phyloP scores from a whole-genome alignment of 2,888 invertebrate genomes.

The Parnassius smintheus region DNA sequence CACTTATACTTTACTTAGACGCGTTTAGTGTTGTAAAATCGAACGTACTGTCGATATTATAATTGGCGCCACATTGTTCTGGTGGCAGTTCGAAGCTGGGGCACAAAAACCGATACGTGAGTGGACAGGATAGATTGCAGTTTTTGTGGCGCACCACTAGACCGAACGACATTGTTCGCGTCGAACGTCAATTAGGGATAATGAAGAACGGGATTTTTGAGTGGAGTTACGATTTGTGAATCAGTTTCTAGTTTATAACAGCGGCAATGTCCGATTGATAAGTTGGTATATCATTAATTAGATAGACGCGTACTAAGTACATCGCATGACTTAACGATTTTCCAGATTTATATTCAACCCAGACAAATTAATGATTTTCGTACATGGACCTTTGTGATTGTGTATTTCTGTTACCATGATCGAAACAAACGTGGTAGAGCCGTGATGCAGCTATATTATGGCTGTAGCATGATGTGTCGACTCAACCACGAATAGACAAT shows the following conservation, averaged over 20 bases:
- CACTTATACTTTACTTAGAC: constrained; percentile 28
- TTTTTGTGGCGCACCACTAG: constrained; percentile 67
- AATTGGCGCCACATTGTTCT: constrained; percentile 57
- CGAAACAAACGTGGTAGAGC: too few species aligned
- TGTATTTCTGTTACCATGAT: too few species aligned
- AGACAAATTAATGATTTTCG: too few species aligned
- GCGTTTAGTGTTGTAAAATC: constrained; percentile 37
- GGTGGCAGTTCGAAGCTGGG: constrained; percentile 55
- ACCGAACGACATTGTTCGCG: constrained; percentile 63
- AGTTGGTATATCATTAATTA: too few species aligned
- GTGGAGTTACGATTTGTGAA: constrained; percentile 9
- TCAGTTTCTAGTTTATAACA: constrained; percentile 6
- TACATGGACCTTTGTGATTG: too few species aligned
- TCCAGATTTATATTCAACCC: too few species aligned
- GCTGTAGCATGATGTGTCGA: too few species aligned
- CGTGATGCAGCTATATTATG: too few species aligned
- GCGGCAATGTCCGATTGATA: background rate
- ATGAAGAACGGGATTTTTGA: constrained; percentile 66
- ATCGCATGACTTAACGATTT: too few species aligned
- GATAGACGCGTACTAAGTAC: too few species aligned
- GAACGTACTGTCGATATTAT: constrained; percentile 64
- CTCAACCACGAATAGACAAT: too few species aligned
- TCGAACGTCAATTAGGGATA: constrained; percentile 74
- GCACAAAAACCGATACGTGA: constrained; percentile 67
- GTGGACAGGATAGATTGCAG: constrained; percentile 69